Conservation (phyloP, 2,113 vertebrate genomes). For the Perca schrenkii region DNA sequence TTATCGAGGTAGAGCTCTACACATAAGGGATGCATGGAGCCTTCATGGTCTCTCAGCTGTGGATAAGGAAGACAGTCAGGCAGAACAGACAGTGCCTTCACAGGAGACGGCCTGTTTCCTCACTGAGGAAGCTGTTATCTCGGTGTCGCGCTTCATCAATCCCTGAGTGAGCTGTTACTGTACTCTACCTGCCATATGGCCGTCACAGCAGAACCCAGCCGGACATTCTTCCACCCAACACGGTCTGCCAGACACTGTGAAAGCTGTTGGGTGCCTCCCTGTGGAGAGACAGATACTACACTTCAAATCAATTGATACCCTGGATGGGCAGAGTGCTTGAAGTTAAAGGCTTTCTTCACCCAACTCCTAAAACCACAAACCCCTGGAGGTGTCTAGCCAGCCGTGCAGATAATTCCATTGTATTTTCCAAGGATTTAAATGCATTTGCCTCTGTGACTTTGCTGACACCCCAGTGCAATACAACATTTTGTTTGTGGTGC, state of each 20-base stretch:
- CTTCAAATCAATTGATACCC: slow-evolving; percentile 9
- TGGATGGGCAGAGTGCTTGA: background rate
- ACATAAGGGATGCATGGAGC: background rate
- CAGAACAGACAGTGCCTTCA: slow-evolving; percentile 58
- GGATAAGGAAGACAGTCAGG: slow-evolving; percentile 50
- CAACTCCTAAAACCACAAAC: background rate
- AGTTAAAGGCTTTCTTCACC: slow-evolving; percentile 7
- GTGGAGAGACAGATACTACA: slow-evolving; percentile 74
- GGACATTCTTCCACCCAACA: slow-evolving; percentile 77
- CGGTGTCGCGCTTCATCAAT: slow-evolving; percentile 67
- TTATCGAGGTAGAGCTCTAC: background rate
- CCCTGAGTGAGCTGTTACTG: slow-evolving; percentile 76
- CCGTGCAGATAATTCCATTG: slow-evolving; percentile 1
- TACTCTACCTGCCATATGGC: slow-evolving; percentile 84
- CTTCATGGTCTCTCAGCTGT: slow-evolving; percentile 41
- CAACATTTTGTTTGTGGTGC: background rate
- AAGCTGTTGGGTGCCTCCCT: slow-evolving; percentile 86
- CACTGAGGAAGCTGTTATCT: slow-evolving; percentile 73
- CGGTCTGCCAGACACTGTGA: slow-evolving; percentile 79
- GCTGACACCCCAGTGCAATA: background rate
- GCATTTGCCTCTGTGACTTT: background rate
- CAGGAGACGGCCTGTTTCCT: slow-evolving; percentile 65
- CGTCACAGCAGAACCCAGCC: slow-evolving; percentile 78
- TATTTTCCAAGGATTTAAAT: background rate
- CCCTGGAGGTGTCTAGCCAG: background rate